Evolutionary conservation across 92 coral and sea anemone species (phyloP), one percentile per base, ranked within the genome.

Genomic region (Porites lobata): DNA sequence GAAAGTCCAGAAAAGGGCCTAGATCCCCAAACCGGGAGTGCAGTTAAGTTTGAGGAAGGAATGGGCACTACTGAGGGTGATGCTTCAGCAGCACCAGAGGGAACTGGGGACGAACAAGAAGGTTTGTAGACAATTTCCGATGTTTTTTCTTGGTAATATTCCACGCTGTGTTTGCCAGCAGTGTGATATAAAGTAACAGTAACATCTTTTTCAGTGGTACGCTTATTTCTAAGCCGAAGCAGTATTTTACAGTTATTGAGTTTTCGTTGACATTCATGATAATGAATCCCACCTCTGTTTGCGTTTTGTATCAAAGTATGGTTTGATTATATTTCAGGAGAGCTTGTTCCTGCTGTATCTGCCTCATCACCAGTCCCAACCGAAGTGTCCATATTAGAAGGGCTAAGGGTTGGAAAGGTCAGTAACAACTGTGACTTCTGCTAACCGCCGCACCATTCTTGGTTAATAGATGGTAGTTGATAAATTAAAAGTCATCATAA

Each of bases 361-460:
- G 86, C 76, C 0, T 4, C 47, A 2, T 92, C 95, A 24, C 79
- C 93, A 12, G 84, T 82, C 9, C 86, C 93, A 19, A 91, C 96
- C 6, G 98, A 95, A 22, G 77, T 86, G 18, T 76, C 91, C 72
- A 65, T 95, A 64, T 72, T 93, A 52, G 98, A 95, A 38, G 98
- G 98, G 64, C 75, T 95, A 19, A 93, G 88, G 88, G 96, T 93
- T 24, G 98, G 98, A 82, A 95, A 95, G 93, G 98, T 93, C 66
- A 54, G 56, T 32, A 47, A 8, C 13, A 1, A 9, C 18, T 1
- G 1, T 11, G 32, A 8, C 47, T 38, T 38, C 47, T 7, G 6
- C 47, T 38, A 38, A 38, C 47, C 47, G 47, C 47, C 4, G 7
- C 47, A 3, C 47, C 47, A 38, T 38, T 38, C 47, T 38, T 38